Evolutionary conservation across 1,140 invertebrate genomes (phyloP).

Genomic region (Himalopsyche phryganea): DNA sequence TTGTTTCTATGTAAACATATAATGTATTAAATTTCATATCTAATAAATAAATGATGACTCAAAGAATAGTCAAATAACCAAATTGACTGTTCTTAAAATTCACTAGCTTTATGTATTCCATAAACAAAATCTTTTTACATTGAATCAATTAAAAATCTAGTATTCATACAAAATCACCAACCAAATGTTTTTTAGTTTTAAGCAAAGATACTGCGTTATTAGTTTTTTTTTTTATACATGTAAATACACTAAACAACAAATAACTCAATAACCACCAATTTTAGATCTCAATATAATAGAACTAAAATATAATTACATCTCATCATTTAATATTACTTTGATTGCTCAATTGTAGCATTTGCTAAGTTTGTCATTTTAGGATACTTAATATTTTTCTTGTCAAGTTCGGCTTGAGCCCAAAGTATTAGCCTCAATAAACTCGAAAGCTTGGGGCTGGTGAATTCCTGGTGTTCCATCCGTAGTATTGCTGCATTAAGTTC

Average conservation of each 20-base stretch:
- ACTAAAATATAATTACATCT: too few species aligned
- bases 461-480: conserved; percentile 85
- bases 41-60: neutral
- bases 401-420: conserved; percentile 93
- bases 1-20: neutral
- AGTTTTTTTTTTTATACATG: too few species aligned
- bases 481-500: conserved; percentile 96
- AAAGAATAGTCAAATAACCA: neutral
- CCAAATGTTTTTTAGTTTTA: too few species aligned
- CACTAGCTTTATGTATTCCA: neutral
- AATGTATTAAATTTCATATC: neutral
- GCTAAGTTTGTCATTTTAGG: conserved; percentile 89
- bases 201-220: too few species aligned
- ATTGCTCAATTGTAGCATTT: conserved; percentile 72
- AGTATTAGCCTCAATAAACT: conserved; percentile 88
- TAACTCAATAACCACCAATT: too few species aligned
- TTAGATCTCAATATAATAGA: too few species aligned
- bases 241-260: too few species aligned
- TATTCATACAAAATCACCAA: too few species aligned
- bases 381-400: conserved; percentile 90
- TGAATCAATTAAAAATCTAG: too few species aligned
- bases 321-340: conserved; percentile 61
- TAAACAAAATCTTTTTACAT: too few species aligned
- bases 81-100: neutral
- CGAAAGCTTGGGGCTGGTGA: conserved; percentile 84